Evolutionary conservation across 2,797 vertebrate genomes (phyloP).

Genomic region (Sphaeramia orbicularis): DNA sequence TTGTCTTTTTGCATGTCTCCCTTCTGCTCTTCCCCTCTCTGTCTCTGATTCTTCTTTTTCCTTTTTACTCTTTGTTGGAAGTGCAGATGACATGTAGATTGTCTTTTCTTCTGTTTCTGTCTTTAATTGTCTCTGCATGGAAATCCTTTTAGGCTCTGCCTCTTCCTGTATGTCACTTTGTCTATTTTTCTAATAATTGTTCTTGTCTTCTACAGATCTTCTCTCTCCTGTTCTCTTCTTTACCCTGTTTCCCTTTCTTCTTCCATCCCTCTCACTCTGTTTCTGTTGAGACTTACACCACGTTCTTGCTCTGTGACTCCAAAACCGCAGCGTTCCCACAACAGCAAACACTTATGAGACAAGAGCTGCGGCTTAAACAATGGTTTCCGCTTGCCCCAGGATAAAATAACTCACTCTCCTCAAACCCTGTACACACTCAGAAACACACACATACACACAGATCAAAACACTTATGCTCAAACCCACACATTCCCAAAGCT

Average conservation of each 20-base stretch:
- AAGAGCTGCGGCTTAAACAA: conserved; percentile 75
- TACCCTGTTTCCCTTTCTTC: conserved; percentile 30
- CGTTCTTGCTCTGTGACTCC: conserved; percentile 59
- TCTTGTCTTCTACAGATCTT: conserved; percentile 18
- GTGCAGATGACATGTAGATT: conserved; percentile 2
- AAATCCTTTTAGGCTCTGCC: conserved; percentile 20
- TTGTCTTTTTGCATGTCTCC: not conserved
- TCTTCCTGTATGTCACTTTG: conserved; percentile 28
- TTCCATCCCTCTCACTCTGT: conserved; percentile 22
- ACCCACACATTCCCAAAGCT: not conserved
- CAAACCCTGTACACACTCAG: conserved; percentile 11
- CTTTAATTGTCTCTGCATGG: conserved; percentile 25
- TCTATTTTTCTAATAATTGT: conserved; percentile 14
- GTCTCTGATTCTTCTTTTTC: not conserved
- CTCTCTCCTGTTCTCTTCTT: conserved; percentile 13
- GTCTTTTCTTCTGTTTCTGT: not conserved
- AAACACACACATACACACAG: conserved; percentile 5
- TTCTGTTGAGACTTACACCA: conserved; percentile 38
- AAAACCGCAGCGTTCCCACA: conserved; percentile 73
- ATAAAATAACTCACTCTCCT: conserved; percentile 65
- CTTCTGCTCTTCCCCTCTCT: not conserved
- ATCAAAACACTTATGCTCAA: conserved; percentile 19
- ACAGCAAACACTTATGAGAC: conserved; percentile 75
- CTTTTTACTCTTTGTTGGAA: not conserved
- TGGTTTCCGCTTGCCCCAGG: conserved; percentile 73